These are phyloP conservation scores for Zaprionus vittiger DNA, from an alignment of 1,140 invertebrate genomes.

Conservation along the genomic window DNA sequence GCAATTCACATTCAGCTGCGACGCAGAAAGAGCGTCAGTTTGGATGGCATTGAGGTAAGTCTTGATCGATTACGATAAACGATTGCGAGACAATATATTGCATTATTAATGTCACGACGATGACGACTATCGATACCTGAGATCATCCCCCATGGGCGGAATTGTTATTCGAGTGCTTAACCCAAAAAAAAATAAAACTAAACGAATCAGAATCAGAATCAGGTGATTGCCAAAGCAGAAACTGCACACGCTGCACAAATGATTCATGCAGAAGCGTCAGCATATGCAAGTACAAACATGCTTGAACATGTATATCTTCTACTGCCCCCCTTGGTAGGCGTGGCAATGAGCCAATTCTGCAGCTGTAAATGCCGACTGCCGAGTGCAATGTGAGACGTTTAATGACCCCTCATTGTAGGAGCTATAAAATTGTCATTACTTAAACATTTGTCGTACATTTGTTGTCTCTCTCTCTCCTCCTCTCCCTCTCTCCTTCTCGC, in stretches of 20 bases:
- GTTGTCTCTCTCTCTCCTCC: not conserved
- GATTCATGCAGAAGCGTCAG: slow-evolving; percentile 56
- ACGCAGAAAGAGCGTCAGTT: slow-evolving; percentile 65
- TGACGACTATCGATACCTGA: slow-evolving; percentile 15
- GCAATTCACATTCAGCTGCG: slow-evolving; percentile 69
- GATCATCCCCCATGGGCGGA: not conserved
- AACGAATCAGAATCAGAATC: slow-evolving; percentile 17
- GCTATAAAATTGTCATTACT: slow-evolving; percentile 25
- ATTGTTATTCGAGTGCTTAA: slow-evolving; percentile 34
- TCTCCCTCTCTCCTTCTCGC: not conserved
- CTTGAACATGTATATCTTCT: not conserved
- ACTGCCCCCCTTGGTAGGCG: not conserved
- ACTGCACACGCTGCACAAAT: slow-evolving; percentile 53
- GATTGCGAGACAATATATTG: not conserved
- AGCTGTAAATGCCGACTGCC: slow-evolving; percentile 5
- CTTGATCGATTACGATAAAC: slow-evolving; percentile 2
- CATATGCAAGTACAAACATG: slow-evolving; percentile 10
- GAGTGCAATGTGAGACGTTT: slow-evolving; percentile 53
- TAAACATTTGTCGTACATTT: slow-evolving; percentile 36
- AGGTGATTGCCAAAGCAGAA: slow-evolving; percentile 45
- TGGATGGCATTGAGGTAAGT: slow-evolving; percentile 79
- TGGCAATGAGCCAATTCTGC: slow-evolving; percentile 15
- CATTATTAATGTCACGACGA: not conserved
- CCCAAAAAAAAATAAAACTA: slow-evolving; percentile 18
- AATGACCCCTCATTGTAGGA: slow-evolving; percentile 51